Evolutionary conservation across 2,797 vertebrate genomes (phyloP).

Genomic region (Odontamblyopus lacepedii): DNA sequence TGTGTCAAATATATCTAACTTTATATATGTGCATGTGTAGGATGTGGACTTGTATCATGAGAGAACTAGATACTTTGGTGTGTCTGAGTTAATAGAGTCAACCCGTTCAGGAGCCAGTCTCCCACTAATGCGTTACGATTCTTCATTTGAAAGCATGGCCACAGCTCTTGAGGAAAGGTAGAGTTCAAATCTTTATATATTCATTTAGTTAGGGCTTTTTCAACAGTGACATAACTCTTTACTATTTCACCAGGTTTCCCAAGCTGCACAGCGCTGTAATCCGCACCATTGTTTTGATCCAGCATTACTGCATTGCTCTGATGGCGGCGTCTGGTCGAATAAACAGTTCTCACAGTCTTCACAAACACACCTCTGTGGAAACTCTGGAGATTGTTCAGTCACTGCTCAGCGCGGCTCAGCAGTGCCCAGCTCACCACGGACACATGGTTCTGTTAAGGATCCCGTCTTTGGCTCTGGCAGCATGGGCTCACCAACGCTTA

Average conservation of each 20-base stretch:
- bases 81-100: conserved; percentile 93
- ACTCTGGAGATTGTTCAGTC: conserved; percentile 94
- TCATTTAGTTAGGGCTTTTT: neutral
- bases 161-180: conserved; percentile 93
- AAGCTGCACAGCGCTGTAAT: conserved; percentile 95
- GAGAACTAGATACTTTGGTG: conserved; percentile 91
- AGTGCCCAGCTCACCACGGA: conserved; percentile 88
- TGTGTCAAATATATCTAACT: neutral
- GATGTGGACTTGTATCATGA: conserved; percentile 91
- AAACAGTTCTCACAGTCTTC: conserved; percentile 76
- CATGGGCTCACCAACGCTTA: conserved; percentile 88
- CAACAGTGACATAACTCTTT: conserved; percentile 1
- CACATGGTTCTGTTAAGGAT: conserved; percentile 96
- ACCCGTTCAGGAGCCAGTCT: conserved; percentile 89
- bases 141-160: conserved; percentile 95
- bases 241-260: conserved; percentile 82
- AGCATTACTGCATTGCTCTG: conserved; percentile 94
- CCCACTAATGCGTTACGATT: conserved; percentile 91
- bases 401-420: conserved; percentile 85
- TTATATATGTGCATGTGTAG: conserved; percentile 62
- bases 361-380: conserved; percentile 95
- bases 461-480: conserved; percentile 88
- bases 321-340: conserved; percentile 88
- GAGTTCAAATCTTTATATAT: conserved; percentile 14
- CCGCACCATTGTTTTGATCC: conserved; percentile 91